Evolutionary conservation across 2,797 vertebrate genomes (phyloP).

Genomic region (Muscicapa comitata): DNA sequence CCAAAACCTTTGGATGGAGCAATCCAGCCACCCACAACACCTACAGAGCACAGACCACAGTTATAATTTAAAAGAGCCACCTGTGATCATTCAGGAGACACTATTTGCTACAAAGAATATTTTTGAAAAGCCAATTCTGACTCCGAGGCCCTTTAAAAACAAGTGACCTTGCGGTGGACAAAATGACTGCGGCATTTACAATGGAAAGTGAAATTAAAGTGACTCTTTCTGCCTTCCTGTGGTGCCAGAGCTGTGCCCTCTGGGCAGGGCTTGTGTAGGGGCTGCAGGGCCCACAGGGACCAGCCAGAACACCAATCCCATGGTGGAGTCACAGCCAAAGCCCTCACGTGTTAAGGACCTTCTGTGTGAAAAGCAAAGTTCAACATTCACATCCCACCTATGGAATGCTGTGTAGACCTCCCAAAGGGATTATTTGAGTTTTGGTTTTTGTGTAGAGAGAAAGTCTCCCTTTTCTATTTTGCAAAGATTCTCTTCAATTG

Average conservation of each 20-base stretch:
- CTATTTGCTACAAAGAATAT: not conserved
- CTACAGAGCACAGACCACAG: not conserved
- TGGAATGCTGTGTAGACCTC: not conserved
- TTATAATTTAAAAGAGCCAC: not conserved
- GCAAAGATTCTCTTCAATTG: not conserved
- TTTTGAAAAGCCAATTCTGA: constrained; percentile 10
- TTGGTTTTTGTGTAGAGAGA: not conserved
- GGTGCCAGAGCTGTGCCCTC: not conserved
- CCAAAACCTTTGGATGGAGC: not conserved
- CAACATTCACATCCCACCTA: not conserved
- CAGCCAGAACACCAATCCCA: rapidly evolving
- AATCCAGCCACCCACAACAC: not conserved
- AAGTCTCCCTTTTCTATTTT: not conserved
- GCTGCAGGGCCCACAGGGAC: not conserved
- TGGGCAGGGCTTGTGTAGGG: not conserved
- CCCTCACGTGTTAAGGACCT: not conserved
- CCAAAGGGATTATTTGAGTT: not conserved
- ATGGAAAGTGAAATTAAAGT: constrained; percentile 16
- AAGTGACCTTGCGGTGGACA: not conserved
- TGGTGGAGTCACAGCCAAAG: not conserved
- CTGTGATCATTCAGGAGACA: not conserved
- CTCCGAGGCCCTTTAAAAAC: not conserved
- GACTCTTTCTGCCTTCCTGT: not conserved
- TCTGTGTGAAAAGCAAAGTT: not conserved
- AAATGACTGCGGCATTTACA: not conserved